Evolutionary conservation across 2,113 vertebrate genomes (phyloP).

Genomic region (Brienomyrus brachyistius): DNA sequence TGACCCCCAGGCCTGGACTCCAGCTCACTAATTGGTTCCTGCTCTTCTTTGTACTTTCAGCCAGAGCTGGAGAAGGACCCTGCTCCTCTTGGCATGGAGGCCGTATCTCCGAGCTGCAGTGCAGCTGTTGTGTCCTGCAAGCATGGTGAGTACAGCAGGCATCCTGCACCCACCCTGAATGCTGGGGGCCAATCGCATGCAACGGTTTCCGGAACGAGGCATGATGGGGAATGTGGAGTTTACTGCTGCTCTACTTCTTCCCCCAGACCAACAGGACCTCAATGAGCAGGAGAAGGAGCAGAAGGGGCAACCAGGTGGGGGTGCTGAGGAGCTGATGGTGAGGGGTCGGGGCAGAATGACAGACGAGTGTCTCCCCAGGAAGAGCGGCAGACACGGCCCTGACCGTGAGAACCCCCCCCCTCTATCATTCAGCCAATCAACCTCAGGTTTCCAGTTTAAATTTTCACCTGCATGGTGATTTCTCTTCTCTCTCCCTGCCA

Average conservation of each 20-base stretch:
- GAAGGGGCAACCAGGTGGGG: neutral
- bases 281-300: neutral
- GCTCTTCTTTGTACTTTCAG: neutral
- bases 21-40: neutral
- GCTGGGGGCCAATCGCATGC: neutral
- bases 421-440: neutral
- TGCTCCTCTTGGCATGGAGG: neutral
- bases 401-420: neutral
- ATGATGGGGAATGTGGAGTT: neutral
- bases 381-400: neutral
- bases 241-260: neutral
- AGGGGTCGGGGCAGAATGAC: neutral
- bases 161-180: neutral
- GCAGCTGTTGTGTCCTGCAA: neutral
- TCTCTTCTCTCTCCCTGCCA: slow-evolving; percentile 34
- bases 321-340: neutral
- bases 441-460: neutral
- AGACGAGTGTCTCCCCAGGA: neutral
- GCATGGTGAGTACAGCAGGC: neutral
- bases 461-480: neutral
- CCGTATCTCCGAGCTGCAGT: neutral
- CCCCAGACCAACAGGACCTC: neutral
- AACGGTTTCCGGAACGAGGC: neutral
- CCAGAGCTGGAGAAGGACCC: neutral
- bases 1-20: neutral